Percentiles rank a stretch among this genome's conserved stretches.
These are phyloP conservation scores for Sebastes miniatus DNA, from an alignment of 2,797 vertebrate species.

Conservation along the genomic window DNA sequence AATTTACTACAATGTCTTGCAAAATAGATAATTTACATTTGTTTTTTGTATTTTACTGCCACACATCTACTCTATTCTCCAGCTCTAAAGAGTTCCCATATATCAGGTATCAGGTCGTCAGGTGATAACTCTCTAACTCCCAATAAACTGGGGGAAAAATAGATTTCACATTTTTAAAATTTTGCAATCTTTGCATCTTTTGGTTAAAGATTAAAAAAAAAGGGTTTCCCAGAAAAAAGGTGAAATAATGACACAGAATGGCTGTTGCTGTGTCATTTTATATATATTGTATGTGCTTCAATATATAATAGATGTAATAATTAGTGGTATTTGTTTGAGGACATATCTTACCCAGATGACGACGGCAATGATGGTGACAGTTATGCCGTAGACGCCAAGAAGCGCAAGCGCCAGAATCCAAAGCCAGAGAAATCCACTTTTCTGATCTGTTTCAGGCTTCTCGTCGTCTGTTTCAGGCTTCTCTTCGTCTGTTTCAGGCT, in stretches of 20 bases:
- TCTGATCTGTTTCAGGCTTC: fast-evolving
- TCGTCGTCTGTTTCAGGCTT: fast-evolving
- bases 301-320: too few relatives aligned
- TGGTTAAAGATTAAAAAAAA: not conserved
- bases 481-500: fast-evolving
- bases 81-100: not conserved
- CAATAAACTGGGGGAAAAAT: not conserved
- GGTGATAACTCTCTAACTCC: not conserved
- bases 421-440: not conserved
- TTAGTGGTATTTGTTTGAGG: not conserved
- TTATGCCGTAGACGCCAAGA: conserved; percentile 42
- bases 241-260: not conserved
- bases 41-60: not conserved
- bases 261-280: not conserved
- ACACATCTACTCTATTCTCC: not conserved
- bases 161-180: not conserved
- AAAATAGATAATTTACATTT: not conserved
- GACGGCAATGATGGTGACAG: conserved; percentile 29
- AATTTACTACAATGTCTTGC: not conserved
- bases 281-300: not conserved
- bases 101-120: not conserved
- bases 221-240: not conserved
- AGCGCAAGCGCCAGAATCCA: conserved; percentile 19
- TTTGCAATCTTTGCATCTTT: not conserved
- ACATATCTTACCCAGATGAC: conserved; percentile 57